Evolutionary conservation across 2,888 invertebrate genomes (phyloP), one percentile per base, ranked within the genome.

Genomic region (Sarcophaga variegata): DNA sequence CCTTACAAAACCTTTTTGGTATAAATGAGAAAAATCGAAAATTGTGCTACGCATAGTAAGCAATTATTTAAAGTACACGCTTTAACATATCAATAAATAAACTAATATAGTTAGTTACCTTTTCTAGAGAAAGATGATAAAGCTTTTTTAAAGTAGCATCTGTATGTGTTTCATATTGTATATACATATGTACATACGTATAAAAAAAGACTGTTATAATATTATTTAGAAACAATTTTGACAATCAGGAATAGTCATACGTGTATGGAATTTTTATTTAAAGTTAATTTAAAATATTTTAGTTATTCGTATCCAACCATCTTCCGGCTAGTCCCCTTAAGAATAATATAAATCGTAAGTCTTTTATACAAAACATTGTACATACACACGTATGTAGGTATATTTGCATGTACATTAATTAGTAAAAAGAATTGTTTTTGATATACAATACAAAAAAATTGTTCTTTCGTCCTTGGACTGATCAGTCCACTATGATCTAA

Each of bases 1-100:
- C 72, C 66, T 74, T 69, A 81, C 14, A 22, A 49, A 45, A 49
- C 49, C 37, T 63, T 74, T 81, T 74, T 47, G 37, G 60, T 60
- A 60, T 22, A n/a, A 72, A 60, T 72, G 54, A 59, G 37, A 25
- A 64, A 64, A 45, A 37, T 10, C 14, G 12, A 60, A 20, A 14
- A 60, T 22, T 67, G 74, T 67, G 60, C n/a, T 45, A 59, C 14
- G 63, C 17, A 63, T 70, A 27, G 20, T 63, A 54, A 79, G 62
- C 60, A 60, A 25, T 27, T 6, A 59, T 14, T 54, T 14, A 17
- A 70, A 27, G 70, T 70, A 54, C n/a, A 70, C n/a, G 17, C 37
- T 37, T 10, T 54, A 47, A 22, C 8, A 25, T 64, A 25, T 20
- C 8, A 12, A 25, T 25, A 64, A 20, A 62, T 62, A 62, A 10